Percentiles rank a stretch among this genome's conserved stretches.
Evolutionary conservation across 2,888 invertebrate genomes (phyloP).

Genomic region (Argyra leucocephala): DNA sequence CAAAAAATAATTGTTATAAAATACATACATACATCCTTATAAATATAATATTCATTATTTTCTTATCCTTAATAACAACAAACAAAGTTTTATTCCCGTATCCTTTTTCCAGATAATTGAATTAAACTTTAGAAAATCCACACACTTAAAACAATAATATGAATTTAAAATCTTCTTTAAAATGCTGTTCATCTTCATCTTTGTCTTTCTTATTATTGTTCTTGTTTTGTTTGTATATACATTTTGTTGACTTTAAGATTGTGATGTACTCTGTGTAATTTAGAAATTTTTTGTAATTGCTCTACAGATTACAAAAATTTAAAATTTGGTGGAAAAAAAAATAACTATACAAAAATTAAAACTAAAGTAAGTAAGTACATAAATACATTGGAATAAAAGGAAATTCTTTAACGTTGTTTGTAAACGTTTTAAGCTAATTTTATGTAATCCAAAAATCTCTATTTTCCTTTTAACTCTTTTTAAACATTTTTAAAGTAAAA

Average conservation of each 20-base stretch:
- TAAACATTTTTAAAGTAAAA: too few relatives aligned
- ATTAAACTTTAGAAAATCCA: slow-evolving; percentile 1
- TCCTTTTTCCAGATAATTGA: background rate
- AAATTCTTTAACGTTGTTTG: too few relatives aligned
- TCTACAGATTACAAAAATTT: background rate
- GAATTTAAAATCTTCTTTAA: background rate
- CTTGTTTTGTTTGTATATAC: background rate
- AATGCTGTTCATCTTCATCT: background rate
- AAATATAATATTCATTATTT: too few relatives aligned
- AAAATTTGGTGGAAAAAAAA: background rate
- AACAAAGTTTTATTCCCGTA: background rate
- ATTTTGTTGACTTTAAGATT: background rate
- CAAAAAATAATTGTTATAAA: background rate
- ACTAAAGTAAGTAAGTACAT: too few relatives aligned
- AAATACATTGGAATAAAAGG: too few relatives aligned
- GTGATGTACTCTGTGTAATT: background rate
- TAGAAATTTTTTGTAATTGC: too few relatives aligned
- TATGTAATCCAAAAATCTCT: too few relatives aligned
- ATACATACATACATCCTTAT: too few relatives aligned
- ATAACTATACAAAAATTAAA: too few relatives aligned
- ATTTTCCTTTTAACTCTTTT: too few relatives aligned
- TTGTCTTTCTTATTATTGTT: background rate
- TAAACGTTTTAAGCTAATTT: too few relatives aligned
- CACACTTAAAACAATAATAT: background rate
- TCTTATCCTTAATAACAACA: background rate